Base-by-base conservation (phyloP, 2,113 vertebrate genomes). In the Lanius collurio region DNA sequence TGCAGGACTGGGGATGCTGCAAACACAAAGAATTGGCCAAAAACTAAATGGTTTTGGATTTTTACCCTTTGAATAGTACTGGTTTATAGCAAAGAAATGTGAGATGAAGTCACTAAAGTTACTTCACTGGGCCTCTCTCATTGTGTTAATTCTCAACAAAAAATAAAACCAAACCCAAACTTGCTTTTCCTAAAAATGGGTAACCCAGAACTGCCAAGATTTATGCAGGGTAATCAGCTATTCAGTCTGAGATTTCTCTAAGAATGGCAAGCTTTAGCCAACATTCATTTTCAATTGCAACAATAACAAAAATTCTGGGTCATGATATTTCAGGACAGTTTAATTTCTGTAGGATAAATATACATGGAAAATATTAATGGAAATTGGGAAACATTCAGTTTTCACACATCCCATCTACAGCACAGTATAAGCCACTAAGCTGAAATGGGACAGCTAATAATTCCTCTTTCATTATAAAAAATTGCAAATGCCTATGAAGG, bases 171-270 rank as follows among this genome's bases (percentile, higher is more conserved):
- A 53, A 18, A 30, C 37, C 33, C 37, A 60, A 8, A 46, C 10
- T 80, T 71, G 49, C 22, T 89, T 81, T 94, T 84, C 65, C 77
- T 94, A 76, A 91, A 87, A 84, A 71, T 53, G n/a, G n/a, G 44
- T 81, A 73, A 75, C 15, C 7, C 8, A 4, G 28, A 14, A 47
- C 31, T 84, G 69, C 41, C 57, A 84, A 83, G 26, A 47, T 64
- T 93, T 92, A 44, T 55, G n/a, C 52, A 75, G 80, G 39, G 20
- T 81, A 75, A 60, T 75, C 78, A 68, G 28, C 53, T 85, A 15
- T 49, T 94, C 24, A 55, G 20, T n/a, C 26, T 79, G 63, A 83
- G 47, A 90, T 78, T 93, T 90, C 63, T 83, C 10, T 39, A 55
- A 64, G 73, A 92, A 96, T n/a, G 39, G 56, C 60, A 92, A 81